A percentile compares a stretch with the other conserved stretches of the same genome.
phyloP scores from a whole-genome alignment of 2,113 vertebrate genomes.

The Eulemur macaco region DNA sequence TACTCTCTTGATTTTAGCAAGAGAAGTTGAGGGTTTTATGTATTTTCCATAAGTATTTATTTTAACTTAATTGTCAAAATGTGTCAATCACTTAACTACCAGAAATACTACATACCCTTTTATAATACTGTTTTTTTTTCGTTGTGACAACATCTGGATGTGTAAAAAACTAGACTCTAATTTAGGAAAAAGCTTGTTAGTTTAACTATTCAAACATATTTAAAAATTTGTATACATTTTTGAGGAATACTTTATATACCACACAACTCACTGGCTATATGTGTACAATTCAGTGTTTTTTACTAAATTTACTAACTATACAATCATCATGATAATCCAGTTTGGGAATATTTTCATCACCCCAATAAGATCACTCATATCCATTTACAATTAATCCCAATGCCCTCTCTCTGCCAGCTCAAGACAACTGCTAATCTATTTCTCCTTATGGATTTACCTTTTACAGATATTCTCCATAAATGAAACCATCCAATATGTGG shows the following conservation, averaged over 20 bases:
- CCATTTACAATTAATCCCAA: not conserved
- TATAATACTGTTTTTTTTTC: not conserved
- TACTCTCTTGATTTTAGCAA: not conserved
- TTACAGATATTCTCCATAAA: not conserved
- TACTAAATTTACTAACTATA: not conserved
- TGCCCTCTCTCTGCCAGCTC: not conserved
- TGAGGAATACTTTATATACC: not conserved
- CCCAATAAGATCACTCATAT: not conserved
- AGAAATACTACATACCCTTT: conserved; percentile 59
- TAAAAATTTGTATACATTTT: not conserved
- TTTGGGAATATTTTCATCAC: not conserved
- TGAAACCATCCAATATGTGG: not conserved
- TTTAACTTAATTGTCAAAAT: conserved; percentile 77
- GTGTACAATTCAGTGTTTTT: not conserved
- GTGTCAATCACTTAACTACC: conserved; percentile 55
- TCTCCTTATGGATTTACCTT: not conserved
- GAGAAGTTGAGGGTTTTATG: conserved; percentile 59
- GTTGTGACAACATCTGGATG: conserved; percentile 65
- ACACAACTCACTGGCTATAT: not conserved
- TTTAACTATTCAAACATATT: conserved; percentile 5
- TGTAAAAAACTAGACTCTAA: conserved; percentile 17
- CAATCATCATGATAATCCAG: not conserved
- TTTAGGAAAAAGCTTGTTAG: conserved; percentile 55
- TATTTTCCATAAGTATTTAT: conserved; percentile 50
- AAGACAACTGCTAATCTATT: not conserved